These are phyloP conservation scores for Otocyon megalotis DNA, from an alignment of 2,113 vertebrate species.

Conservation along the genomic window DNA sequence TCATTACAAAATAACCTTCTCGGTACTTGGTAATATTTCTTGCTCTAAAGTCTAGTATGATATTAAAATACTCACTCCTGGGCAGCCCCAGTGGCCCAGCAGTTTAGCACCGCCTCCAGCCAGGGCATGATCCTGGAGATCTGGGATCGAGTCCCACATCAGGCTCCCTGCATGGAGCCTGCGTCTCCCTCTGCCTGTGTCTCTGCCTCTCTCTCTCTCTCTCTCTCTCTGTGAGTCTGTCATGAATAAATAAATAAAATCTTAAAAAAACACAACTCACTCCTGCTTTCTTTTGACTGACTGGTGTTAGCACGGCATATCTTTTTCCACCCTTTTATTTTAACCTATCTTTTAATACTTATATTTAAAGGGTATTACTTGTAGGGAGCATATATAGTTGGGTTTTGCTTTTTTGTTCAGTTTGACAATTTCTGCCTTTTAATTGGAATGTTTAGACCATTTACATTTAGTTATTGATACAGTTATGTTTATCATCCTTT, in stretches of 20 bases:
- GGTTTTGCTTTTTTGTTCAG: neutral
- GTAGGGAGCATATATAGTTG: neutral
- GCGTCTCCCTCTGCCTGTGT: too few species aligned
- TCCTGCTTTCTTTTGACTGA: neutral
- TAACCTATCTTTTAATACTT: neutral
- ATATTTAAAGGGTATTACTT: neutral
- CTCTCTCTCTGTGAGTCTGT: too few species aligned
- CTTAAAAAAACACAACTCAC: neutral
- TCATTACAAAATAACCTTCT: neutral
- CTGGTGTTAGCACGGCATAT: neutral
- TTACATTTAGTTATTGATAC: neutral
- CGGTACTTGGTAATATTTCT: neutral
- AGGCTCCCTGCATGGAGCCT: too few species aligned
- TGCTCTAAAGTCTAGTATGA: conserved; percentile 48
- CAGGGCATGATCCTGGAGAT: too few species aligned
- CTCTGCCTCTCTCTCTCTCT: too few species aligned
- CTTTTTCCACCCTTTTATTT: neutral
- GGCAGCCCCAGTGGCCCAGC: too few species aligned
- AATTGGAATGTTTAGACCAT: neutral
- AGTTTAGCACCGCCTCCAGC: too few species aligned
- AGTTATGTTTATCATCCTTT: neutral
- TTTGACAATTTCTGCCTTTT: neutral
- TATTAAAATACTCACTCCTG: neutral
- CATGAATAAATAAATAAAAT: too few species aligned
- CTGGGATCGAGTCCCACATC: too few species aligned